These are phyloP conservation scores for Passer montanus DNA, from an alignment of 2,113 vertebrate species.

Conservation along the genomic window DNA sequence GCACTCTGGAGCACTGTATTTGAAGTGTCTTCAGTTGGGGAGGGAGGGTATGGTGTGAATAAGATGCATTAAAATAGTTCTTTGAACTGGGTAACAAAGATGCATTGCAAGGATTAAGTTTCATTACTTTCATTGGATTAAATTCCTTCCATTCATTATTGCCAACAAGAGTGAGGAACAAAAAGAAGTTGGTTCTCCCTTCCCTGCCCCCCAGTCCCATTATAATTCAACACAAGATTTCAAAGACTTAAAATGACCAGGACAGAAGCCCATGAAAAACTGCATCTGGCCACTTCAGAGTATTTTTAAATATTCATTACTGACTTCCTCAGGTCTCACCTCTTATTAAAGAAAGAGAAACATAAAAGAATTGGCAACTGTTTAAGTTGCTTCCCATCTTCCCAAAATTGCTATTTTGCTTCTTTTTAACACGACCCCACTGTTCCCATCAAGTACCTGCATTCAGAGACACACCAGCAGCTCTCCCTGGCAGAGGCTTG, in stretches of 20 bases:
- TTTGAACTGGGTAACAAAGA: constrained; percentile 67
- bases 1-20: constrained; percentile 22
- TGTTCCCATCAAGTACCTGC: neutral
- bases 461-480: constrained; percentile 3
- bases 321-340: constrained; percentile 31
- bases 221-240: constrained; percentile 63
- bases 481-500: neutral
- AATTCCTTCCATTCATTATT: constrained; percentile 62
- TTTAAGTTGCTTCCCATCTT: neutral
- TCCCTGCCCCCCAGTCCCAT: neutral
- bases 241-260: constrained; percentile 58
- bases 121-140: constrained; percentile 68
- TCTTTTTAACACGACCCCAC: neutral
- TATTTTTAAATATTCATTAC: constrained; percentile 57
- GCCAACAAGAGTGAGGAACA: constrained; percentile 41
- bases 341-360: constrained; percentile 24
- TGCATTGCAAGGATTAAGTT: constrained; percentile 59
- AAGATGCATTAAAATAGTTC: constrained; percentile 56
- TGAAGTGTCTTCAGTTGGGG: neutral
- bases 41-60: neutral
- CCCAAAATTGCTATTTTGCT: constrained; percentile 12
- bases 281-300: constrained; percentile 58
- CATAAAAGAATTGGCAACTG: constrained; percentile 26
- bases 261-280: constrained; percentile 36
- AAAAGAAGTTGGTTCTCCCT: constrained; percentile 31